These are phyloP conservation scores for Sthenelais limicola DNA, from an alignment of 2,888 invertebrate species.

Conservation along the genomic window DNA sequence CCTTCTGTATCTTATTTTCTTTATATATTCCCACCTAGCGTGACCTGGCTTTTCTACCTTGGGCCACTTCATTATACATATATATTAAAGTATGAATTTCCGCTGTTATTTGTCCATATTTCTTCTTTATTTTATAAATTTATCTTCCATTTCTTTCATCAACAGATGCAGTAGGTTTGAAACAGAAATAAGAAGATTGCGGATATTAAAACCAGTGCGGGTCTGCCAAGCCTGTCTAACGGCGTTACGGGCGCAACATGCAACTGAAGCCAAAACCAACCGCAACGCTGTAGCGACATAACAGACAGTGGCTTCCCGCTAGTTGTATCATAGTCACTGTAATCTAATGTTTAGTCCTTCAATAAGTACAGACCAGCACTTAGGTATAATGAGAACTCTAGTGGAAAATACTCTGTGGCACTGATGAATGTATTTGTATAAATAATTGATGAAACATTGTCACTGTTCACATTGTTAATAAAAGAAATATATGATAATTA, in stretches of 20 bases:
- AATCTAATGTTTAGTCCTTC: no score
- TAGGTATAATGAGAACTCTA: no score
- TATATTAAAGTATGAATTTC: neutral
- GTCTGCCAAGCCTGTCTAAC: slow-evolving; percentile 93
- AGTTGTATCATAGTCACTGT: no score
- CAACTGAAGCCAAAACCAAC: slow-evolving; percentile 43
- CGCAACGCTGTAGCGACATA: slow-evolving; percentile 22
- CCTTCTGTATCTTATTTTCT: no score
- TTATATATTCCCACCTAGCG: no score
- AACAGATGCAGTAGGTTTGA: slow-evolving; percentile 92
- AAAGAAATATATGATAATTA: no score
- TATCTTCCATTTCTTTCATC: slow-evolving; percentile 43
- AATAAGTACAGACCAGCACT: no score
- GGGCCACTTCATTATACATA: neutral
- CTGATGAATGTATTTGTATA: no score
- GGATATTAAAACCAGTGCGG: slow-evolving; percentile 93
- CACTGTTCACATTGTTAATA: no score
- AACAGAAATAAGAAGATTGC: slow-evolving; percentile 93
- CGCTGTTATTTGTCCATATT: neutral
- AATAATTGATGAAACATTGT: no score
- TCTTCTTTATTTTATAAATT: neutral
- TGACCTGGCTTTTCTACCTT: neutral
- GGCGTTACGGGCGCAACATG: slow-evolving; percentile 63
- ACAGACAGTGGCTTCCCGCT: slow-evolving; percentile 12
- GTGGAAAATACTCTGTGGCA: no score